A percentile compares a stretch with the other conserved stretches of the same genome.
These are phyloP conservation scores for Elephas maximus DNA, from an alignment of 2,113 vertebrate genomes.

Conservation along the genomic window DNA sequence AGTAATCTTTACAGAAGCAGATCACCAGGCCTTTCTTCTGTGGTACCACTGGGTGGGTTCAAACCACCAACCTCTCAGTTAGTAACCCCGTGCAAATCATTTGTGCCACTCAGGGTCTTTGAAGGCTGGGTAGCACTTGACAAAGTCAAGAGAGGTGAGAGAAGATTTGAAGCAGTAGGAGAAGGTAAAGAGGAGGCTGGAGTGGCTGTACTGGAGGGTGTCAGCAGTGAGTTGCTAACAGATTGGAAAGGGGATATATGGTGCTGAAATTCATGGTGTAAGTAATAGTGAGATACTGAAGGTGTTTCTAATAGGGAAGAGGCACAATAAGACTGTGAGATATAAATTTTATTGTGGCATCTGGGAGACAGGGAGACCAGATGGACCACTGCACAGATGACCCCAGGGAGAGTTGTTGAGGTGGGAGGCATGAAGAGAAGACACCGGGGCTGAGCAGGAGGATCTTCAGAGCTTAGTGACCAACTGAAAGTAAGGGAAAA, in stretches of 20 bases:
- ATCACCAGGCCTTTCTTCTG: too few relatives aligned
- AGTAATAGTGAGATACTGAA: neutral
- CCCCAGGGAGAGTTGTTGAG: neutral
- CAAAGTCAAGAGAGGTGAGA: neutral
- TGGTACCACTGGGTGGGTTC: too few relatives aligned
- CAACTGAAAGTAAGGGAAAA: neutral
- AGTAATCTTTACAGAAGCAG: too few relatives aligned
- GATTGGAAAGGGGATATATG: neutral
- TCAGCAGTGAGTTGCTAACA: too few relatives aligned
- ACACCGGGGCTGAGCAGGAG: neutral
- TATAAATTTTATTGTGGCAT: too few relatives aligned
- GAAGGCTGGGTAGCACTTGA: neutral
- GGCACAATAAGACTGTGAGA: neutral
- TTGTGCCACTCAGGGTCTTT: neutral
- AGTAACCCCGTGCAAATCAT: too few relatives aligned
- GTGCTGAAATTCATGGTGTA: too few relatives aligned
- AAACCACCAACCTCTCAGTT: too few relatives aligned
- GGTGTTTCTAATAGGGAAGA: neutral
- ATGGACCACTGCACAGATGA: neutral
- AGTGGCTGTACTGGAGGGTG: too few relatives aligned
- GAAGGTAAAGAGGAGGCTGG: neutral
- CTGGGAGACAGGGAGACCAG: neutral
- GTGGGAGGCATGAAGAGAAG: neutral
- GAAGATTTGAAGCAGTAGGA: neutral
- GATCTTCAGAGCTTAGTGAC: neutral